These are phyloP conservation scores for Caenorhabditis zanzibari DNA, from an alignment of 2,888 invertebrate genomes.

Conservation along the genomic window DNA sequence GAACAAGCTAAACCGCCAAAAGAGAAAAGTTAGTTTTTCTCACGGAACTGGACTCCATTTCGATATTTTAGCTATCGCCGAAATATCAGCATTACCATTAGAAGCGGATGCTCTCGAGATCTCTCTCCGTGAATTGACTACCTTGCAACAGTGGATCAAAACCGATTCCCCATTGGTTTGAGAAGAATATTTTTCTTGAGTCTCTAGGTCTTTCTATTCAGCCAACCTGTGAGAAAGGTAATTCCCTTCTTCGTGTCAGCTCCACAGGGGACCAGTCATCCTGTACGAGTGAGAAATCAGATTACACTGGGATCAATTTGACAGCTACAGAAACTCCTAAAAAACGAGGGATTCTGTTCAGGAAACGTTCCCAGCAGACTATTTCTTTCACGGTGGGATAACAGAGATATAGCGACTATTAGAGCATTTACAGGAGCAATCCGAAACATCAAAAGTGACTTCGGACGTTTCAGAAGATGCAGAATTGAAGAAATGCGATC, in stretches of 20 bases:
- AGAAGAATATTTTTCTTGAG: neutral
- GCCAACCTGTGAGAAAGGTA: conserved; percentile 20
- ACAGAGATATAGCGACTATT: too few relatives aligned
- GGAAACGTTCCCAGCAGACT: neutral
- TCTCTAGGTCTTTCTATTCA: neutral
- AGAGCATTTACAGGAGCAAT: conserved; percentile 5
- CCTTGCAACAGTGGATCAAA: conserved; percentile 27
- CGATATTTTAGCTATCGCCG: neutral
- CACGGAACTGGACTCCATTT: too few relatives aligned
- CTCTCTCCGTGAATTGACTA: conserved; percentile 20
- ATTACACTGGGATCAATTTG: neutral
- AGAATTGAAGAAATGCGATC: conserved; percentile 51
- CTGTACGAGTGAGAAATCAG: conserved; percentile 14
- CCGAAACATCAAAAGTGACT: conserved; percentile 39
- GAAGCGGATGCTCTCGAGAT: conserved; percentile 45
- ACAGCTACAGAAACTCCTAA: neutral
- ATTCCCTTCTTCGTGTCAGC: conserved; percentile 3
- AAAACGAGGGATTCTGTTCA: conserved; percentile 8
- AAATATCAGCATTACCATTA: neutral
- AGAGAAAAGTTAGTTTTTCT: neutral
- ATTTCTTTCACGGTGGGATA: conserved; percentile 9
- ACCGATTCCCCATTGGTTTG: neutral
- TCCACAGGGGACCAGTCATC: neutral
- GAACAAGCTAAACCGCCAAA: neutral
- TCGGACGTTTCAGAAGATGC: conserved; percentile 48